phyloP scores from a whole-genome alignment of 2,113 vertebrate species.

The Sapajus apella region DNA sequence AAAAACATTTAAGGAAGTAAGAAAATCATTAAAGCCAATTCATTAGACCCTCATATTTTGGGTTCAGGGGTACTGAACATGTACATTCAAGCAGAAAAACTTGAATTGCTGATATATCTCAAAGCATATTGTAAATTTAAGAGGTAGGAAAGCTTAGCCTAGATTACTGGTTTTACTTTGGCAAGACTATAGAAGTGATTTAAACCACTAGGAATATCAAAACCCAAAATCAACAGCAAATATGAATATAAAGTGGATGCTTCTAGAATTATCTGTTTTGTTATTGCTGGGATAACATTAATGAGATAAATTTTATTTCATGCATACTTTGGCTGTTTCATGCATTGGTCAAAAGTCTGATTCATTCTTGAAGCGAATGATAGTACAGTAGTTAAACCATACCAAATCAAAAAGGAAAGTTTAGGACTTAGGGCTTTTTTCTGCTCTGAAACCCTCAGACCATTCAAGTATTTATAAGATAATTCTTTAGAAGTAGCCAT shows the following conservation, averaged over 20 bases:
- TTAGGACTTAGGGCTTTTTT: neutral
- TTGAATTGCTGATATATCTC: slow-evolving; percentile 80
- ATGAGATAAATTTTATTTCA: slow-evolving; percentile 64
- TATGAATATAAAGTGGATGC: slow-evolving; percentile 69
- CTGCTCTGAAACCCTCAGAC: neutral
- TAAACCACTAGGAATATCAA: slow-evolving; percentile 75
- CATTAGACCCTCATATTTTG: slow-evolving; percentile 86
- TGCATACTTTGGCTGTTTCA: neutral
- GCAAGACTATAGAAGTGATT: slow-evolving; percentile 79
- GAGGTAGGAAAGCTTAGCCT: slow-evolving; percentile 72
- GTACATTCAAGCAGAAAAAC: slow-evolving; percentile 84
- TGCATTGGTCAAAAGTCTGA: slow-evolving; percentile 32
- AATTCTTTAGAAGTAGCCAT: neutral
- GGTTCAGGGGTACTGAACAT: slow-evolving; percentile 82
- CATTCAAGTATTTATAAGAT: neutral
- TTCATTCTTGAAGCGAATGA: slow-evolving; percentile 30
- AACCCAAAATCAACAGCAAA: slow-evolving; percentile 72
- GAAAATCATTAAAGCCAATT: slow-evolving; percentile 86
- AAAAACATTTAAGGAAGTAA: slow-evolving; percentile 86
- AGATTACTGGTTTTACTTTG: slow-evolving; percentile 79
- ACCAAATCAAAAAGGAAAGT: neutral
- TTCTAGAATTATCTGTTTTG: slow-evolving; percentile 72
- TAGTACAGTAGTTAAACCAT: neutral
- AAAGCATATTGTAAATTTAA: slow-evolving; percentile 80
- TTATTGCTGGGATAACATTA: slow-evolving; percentile 68